Base-by-base conservation (phyloP, 2,113 vertebrate species). In the Lethenteron camtschaticum region DNA sequence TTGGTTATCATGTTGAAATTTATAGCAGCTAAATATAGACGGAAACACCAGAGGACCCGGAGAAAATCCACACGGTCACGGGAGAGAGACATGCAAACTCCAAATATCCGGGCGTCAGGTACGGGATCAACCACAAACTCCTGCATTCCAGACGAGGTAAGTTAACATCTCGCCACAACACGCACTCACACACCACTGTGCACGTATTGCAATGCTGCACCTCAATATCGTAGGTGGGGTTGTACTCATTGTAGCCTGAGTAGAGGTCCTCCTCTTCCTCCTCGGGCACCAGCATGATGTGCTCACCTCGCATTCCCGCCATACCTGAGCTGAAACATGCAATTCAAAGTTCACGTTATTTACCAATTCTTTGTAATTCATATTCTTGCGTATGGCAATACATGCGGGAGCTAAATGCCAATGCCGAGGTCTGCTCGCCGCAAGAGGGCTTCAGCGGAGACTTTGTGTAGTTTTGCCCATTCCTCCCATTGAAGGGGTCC, bases 191-290 rank as follows among this genome's bases (percentile, higher is more conserved):
- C 41, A 7, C 41, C 41, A 41, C 41, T 41, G 41, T 41, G 41
- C 41, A 41, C 41, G 6, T 41, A 41, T 41, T 41, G 41, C 63
- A 66, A 24, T 11, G 72, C 73, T 55, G 78, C 80, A 97, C 94
- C 85, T 99, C 88, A 1, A 82, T 84, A 73, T 95, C 88, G 80
- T 86, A 97, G 1, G 86, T 83, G 24, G 88, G 88, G 72, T 96
- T 94, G 75, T 90, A 95, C 74, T 99, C 89, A 78, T 99, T 99
- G 77, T 90, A 99, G 24, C 94, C 94, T 68, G 91, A 88, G 77
- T 99, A 99, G 75, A 99, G 82, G 73, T 99, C 92, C 58, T 94
- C 90, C 70, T 92, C 87, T 70, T 86, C 88, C 58, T 81, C 81
- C 68, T 82, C 83, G 14, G 87, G 83, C 56, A 79, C 81, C 9